Evolutionary conservation across 2,888 invertebrate genomes (phyloP).

Genomic region (Apamea sordens): DNA sequence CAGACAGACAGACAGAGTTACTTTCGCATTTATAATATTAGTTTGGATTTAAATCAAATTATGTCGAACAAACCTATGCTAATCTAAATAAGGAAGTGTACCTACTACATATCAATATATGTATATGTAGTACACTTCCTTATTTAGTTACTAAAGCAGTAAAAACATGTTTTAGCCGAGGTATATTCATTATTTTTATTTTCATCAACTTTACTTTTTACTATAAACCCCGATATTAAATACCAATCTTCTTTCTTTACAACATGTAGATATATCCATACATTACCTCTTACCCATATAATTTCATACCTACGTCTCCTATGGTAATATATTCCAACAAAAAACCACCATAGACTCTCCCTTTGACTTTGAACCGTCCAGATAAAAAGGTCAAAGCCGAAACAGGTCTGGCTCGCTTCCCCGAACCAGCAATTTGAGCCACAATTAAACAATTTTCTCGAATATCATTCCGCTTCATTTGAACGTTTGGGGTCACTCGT

Average conservation of each 20-base stretch:
- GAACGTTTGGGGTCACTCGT: conserved; percentile 80
- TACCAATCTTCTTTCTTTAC: conserved; percentile 5
- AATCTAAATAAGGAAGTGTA: neutral
- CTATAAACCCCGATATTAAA: conserved; percentile 9
- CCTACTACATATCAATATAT: neutral
- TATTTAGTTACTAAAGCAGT: neutral
- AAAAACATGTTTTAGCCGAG: neutral
- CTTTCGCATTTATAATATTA: too few species aligned
- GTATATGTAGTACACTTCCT: neutral
- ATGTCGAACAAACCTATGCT: neutral
- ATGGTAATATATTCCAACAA: conserved; percentile 56
- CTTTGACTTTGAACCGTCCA: conserved; percentile 64
- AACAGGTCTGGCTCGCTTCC: conserved; percentile 77
- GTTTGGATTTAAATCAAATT: neutral
- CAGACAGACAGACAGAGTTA: too few species aligned
- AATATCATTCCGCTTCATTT: conserved; percentile 87
- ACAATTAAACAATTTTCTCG: conserved; percentile 89
- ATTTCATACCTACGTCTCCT: conserved; percentile 29
- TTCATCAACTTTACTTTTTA: neutral
- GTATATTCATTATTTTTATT: neutral
- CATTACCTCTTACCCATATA: conserved; percentile 33
- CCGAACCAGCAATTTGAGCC: conserved; percentile 85
- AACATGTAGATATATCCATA: conserved; percentile 12
- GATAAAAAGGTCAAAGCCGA: conserved; percentile 77
- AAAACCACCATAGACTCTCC: conserved; percentile 56